Conservation (phyloP, 2,888 invertebrate genomes). For the Drymonia ruficornis region DNA sequence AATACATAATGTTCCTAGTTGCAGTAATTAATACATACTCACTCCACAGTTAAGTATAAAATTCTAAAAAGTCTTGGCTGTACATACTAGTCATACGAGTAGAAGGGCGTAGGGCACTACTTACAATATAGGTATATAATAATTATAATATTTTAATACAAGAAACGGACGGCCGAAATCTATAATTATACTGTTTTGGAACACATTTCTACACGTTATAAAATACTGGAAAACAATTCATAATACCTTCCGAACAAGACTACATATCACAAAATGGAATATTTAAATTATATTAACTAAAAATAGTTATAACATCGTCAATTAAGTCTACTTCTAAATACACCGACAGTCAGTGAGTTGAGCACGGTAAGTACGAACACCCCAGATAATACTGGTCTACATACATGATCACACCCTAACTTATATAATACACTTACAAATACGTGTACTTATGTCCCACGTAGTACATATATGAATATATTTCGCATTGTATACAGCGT, state of each 20-base stretch:
- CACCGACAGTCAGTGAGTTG: constrained; percentile 27
- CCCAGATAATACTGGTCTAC: constrained; percentile 6
- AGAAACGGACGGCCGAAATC: constrained; percentile 37
- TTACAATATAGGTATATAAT: constrained; percentile 1
- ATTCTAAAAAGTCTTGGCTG: neutral
- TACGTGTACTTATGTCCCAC: constrained; percentile 36
- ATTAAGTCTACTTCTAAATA: constrained; percentile 3
- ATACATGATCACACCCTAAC: neutral
- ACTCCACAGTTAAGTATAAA: neutral
- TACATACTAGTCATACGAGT: neutral
- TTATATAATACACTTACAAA: constrained; percentile 26
- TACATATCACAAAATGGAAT: constrained; percentile 30
- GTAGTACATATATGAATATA: constrained; percentile 23
- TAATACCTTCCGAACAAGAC: constrained; percentile 2
- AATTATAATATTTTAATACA: constrained; percentile 21
- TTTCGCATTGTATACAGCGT: constrained; percentile 16
- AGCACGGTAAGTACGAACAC: constrained; percentile 25
- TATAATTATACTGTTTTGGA: constrained; percentile 36
- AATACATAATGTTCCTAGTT: too few relatives aligned
- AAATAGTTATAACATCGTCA: neutral
- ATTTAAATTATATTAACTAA: constrained; percentile 10
- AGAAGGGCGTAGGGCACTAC: neutral
- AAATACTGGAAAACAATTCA: constrained; percentile 12
- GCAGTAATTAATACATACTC: too few relatives aligned
- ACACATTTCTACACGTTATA: constrained; percentile 21